Percentiles rank a stretch among this genome's conserved stretches.
These are phyloP conservation scores for Nomada fucata DNA, from an alignment of 2,888 invertebrate species.

Conservation along the genomic window DNA sequence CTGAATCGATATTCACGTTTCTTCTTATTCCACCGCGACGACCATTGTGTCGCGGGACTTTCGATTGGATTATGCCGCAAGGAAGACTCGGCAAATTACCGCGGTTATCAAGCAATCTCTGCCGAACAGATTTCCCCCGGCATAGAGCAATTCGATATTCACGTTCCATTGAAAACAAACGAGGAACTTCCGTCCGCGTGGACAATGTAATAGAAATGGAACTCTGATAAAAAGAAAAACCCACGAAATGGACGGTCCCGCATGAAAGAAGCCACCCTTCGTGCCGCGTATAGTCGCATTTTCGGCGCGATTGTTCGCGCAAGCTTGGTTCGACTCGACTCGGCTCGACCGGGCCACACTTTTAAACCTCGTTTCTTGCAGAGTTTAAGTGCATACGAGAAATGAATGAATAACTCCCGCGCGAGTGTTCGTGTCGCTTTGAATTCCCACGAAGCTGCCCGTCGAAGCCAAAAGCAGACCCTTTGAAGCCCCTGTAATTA, in stretches of 20 bases:
- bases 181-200: too few relatives aligned
- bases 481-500: constrained; percentile 72
- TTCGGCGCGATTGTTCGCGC: not conserved
- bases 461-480: constrained; percentile 69
- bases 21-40: constrained; percentile 35
- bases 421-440: constrained; percentile 51
- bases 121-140: constrained; percentile 8
- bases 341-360: constrained; percentile 18
- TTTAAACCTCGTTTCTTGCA: constrained; percentile 60
- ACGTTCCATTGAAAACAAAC: constrained; percentile 15
- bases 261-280: not conserved
- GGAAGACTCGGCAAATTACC: constrained; percentile 11
- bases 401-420: not conserved
- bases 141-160: constrained; percentile 11
- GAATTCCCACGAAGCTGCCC: constrained; percentile 69
- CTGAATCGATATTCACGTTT: constrained; percentile 55
- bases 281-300: not conserved
- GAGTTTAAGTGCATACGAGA: constrained; percentile 33
- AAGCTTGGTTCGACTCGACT: too few relatives aligned
- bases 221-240: not conserved
- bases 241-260: not conserved
- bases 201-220: not conserved
- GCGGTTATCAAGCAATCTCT: constrained; percentile 23
- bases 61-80: constrained; percentile 32
- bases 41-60: constrained; percentile 51